Conservation (phyloP, 35 echinoderm and acorn worm species). For the Ptychodera flava region DNA sequence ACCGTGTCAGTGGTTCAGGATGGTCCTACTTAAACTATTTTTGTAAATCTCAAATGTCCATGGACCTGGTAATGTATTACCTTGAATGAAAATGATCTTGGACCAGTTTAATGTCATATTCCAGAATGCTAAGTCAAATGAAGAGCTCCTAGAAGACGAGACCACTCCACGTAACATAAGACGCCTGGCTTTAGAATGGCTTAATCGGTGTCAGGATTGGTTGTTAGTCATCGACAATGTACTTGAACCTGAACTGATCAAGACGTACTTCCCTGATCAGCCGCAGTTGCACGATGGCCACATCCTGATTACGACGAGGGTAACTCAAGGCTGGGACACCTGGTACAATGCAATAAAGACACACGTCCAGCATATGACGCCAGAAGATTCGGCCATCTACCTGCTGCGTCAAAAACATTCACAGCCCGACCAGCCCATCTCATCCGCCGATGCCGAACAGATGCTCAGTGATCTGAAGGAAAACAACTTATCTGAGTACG, state of each 20-base stretch:
- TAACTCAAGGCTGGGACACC: neutral
- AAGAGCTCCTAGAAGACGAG: neutral
- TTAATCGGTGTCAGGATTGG: neutral
- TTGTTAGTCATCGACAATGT: neutral
- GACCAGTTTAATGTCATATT: too few relatives aligned
- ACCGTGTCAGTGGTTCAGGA: too few relatives aligned
- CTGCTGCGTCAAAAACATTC: neutral
- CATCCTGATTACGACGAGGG: neutral
- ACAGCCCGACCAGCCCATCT: neutral
- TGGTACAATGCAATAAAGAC: neutral
- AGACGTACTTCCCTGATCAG: neutral
- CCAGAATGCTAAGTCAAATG: too few relatives aligned
- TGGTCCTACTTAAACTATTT: too few relatives aligned
- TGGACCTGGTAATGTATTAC: too few relatives aligned
- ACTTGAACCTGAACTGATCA: neutral
- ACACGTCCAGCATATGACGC: neutral
- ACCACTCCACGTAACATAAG: neutral
- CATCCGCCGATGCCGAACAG: neutral
- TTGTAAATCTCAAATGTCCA: too few relatives aligned
- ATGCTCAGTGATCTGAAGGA: neutral
- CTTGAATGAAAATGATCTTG: too few relatives aligned
- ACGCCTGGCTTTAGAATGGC: neutral
- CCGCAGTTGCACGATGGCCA: neutral
- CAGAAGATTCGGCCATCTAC: neutral
- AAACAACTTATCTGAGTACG: neutral